Conservation (phyloP, 2,113 vertebrate genomes). For the Daboia siamensis region DNA sequence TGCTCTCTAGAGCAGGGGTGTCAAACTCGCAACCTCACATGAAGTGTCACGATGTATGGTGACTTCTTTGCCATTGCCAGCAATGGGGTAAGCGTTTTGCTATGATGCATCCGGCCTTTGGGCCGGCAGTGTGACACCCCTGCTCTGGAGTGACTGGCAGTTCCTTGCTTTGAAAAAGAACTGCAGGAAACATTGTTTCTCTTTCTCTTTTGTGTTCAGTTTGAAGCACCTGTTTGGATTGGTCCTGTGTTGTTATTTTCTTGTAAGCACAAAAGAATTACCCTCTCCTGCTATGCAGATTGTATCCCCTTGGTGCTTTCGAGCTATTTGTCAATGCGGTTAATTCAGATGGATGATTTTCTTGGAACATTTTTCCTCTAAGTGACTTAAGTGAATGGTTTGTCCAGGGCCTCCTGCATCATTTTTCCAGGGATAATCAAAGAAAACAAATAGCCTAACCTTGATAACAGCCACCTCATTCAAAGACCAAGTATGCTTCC, state of each 20-base stretch:
- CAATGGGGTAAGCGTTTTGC: too few relatives aligned
- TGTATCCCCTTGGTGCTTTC: neutral
- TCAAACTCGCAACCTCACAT: too few relatives aligned
- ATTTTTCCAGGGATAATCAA: neutral
- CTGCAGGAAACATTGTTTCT: neutral
- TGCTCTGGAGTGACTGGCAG: neutral
- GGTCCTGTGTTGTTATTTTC: neutral
- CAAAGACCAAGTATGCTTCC: neutral
- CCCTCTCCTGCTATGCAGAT: neutral
- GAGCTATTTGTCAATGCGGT: neutral
- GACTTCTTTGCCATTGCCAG: too few relatives aligned
- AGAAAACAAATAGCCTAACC: neutral
- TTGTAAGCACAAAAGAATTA: neutral
- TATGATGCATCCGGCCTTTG: too few relatives aligned
- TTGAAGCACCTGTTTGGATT: neutral
- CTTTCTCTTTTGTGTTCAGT: neutral
- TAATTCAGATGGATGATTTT: conserved; percentile 8
- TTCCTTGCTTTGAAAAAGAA: neutral
- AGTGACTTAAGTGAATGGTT: neutral
- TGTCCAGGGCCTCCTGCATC: neutral
- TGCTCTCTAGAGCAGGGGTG: neutral
- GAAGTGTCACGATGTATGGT: too few relatives aligned
- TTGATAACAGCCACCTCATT: neutral
- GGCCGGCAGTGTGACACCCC: too few relatives aligned
- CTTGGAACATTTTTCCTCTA: neutral